Evolutionary conservation across 1,140 invertebrate genomes (phyloP), one percentile per base, ranked within the genome.

Genomic region (Zaprionus capensis): DNA sequence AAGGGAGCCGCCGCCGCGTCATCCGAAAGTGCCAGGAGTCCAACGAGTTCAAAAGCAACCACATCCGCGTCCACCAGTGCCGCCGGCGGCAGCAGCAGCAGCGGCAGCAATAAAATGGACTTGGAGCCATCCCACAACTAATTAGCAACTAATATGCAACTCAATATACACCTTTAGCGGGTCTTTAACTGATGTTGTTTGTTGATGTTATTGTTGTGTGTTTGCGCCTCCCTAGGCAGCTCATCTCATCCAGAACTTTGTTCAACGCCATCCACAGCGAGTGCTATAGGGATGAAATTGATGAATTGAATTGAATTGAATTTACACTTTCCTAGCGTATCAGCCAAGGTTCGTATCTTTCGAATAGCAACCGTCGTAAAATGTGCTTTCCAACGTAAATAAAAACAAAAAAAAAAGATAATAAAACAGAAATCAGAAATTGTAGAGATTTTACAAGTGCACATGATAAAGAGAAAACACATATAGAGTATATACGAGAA

Each of bases 221-320:
- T 71, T 26, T 56, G 20, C 46, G 46, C 41, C 15, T 49, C 46
- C 31, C 31, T 36, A 53, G 62, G 73, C 62, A 41, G 55, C 65
- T 81, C 81, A 71, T 71, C 66, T 81, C 81, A 71, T 71, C 69
- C 72, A 65, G 71, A 73, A 83, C 70, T 77, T 53, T 69, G 78
- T 63, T 70, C 46, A 61, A 63, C 59, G 64, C 63, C 71, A 67
- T 26, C 59, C 63, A 71, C 38, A 46, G 7, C 56, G 49, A 72
- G 38, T 65, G 72, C 77, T 73, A 51, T 70, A 53, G 78, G 77
- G 80, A 69, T 88, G 71, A 73, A 80, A 87, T 82, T 57, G 82
- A 80, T 71, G 12, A 15, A 38, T 38, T 44, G 41, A 44, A 44
- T 44, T 44, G 41, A 44, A 46, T 86, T 82, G 61, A 87, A 80